Percentiles rank a stretch among this genome's conserved stretches.
These are phyloP conservation scores for Calephelis virginiensis DNA, from an alignment of 1,140 invertebrate genomes.

Conservation along the genomic window DNA sequence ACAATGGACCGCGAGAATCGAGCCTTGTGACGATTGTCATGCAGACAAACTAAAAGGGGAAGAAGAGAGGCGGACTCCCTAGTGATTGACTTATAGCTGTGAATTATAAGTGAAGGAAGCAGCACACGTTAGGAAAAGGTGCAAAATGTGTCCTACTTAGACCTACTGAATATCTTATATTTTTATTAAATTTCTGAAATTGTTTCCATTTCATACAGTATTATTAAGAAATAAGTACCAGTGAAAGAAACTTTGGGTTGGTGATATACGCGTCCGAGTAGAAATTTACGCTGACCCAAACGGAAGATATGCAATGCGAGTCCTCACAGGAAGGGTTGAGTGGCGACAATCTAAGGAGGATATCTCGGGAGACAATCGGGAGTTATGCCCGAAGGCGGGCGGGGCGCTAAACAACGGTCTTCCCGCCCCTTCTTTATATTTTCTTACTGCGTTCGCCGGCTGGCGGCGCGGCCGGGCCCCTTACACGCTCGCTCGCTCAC, in stretches of 20 bases:
- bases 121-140: no score
- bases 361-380: slow-evolving; percentile 74
- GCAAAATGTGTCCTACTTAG: no score
- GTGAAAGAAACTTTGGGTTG: slow-evolving; percentile 50
- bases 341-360: slow-evolving; percentile 72
- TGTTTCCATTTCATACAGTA: background rate
- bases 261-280: slow-evolving; percentile 47
- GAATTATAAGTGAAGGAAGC: no score
- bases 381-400: slow-evolving; percentile 70
- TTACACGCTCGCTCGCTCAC: slow-evolving; percentile 83
- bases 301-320: slow-evolving; percentile 68
- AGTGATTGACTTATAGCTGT: no score
- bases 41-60: no score
- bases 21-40: no score
- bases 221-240: slow-evolving; percentile 30
- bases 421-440: slow-evolving; percentile 82
- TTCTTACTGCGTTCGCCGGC: slow-evolving; percentile 80
- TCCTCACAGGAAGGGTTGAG: slow-evolving; percentile 69
- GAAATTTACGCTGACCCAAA: slow-evolving; percentile 75
- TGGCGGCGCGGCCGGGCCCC: slow-evolving; percentile 73
- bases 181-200: background rate
- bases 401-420: slow-evolving; percentile 73
- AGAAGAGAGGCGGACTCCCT: no score
- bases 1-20: no score
- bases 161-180: no score